phyloP scores from a whole-genome alignment of 2,113 vertebrate genomes.

The Halcyon malimbica region DNA sequence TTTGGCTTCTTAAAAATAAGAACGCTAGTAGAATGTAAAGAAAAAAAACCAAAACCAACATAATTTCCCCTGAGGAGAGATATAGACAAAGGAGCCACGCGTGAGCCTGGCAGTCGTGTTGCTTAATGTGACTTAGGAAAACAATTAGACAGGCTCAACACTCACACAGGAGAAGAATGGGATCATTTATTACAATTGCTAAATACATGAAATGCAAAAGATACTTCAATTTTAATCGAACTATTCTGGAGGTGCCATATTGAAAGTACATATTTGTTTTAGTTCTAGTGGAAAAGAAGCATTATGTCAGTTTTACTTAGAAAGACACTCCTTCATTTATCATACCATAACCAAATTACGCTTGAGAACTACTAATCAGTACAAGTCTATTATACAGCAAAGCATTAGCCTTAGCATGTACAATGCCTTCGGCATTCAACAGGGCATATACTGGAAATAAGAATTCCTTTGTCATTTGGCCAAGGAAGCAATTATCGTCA shows the following conservation, averaged over 20 bases:
- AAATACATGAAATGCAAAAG: background rate
- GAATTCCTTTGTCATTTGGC: slow-evolving; percentile 62
- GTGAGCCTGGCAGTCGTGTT: background rate
- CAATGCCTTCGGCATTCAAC: slow-evolving; percentile 52
- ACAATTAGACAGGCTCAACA: background rate
- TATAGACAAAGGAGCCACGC: background rate
- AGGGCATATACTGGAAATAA: slow-evolving; percentile 53
- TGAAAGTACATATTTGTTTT: background rate
- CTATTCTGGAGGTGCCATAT: background rate
- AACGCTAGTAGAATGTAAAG: background rate
- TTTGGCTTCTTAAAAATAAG: background rate
- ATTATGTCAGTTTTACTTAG: slow-evolving; percentile 46
- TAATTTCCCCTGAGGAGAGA: background rate
- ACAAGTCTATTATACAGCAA: slow-evolving; percentile 34
- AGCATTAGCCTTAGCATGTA: slow-evolving; percentile 65
- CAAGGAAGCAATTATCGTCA: slow-evolving; percentile 49
- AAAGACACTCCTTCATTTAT: slow-evolving; percentile 57
- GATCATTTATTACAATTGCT: background rate
- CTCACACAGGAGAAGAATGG: background rate
- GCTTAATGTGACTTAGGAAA: background rate
- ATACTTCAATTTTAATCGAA: background rate
- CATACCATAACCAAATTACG: slow-evolving; percentile 51
- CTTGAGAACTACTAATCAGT: slow-evolving; percentile 59
- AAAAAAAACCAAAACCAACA: background rate
- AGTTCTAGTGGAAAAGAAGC: background rate